Evolutionary conservation across 92 coral and sea anemone species (phyloP).

Genomic region (Siderastrea siderea): DNA sequence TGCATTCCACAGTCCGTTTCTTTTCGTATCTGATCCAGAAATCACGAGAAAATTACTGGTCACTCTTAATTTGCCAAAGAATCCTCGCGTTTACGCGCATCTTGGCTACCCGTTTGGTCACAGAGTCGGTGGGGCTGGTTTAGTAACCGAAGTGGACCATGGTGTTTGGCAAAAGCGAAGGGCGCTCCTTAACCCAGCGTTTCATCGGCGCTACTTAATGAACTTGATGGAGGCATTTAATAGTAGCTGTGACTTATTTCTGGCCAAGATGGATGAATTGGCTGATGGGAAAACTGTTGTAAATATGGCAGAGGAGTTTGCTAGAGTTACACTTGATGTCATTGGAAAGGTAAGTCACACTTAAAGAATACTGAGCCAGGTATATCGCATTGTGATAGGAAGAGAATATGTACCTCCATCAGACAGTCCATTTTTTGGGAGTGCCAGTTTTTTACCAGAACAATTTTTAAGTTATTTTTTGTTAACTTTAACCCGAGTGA

Average conservation of each 20-base stretch:
- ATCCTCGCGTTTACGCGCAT: constrained; percentile 29
- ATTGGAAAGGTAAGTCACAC: constrained; percentile 82
- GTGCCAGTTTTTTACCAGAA: too few relatives aligned
- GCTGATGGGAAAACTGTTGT: constrained; percentile 84
- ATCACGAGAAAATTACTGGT: constrained; percentile 58
- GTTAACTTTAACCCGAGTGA: too few relatives aligned
- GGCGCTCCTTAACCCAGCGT: constrained; percentile 86
- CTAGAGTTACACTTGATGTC: constrained; percentile 88
- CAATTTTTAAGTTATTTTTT: too few relatives aligned
- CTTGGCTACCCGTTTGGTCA: constrained; percentile 74
- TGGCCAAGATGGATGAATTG: constrained; percentile 68
- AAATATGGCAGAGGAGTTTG: constrained; percentile 87
- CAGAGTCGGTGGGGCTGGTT: constrained; percentile 72
- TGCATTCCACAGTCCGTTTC: constrained; percentile 56
- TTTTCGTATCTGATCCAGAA: constrained; percentile 69
- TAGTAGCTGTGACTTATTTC: constrained; percentile 77
- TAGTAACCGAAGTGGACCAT: constrained; percentile 74
- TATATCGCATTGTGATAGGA: too few relatives aligned
- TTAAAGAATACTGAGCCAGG: not conserved
- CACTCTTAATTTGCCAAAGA: constrained; percentile 73
- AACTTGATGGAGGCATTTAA: constrained; percentile 86
- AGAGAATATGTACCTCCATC: too few relatives aligned
- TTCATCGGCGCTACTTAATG: constrained; percentile 89
- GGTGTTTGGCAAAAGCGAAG: constrained; percentile 84
- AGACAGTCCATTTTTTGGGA: too few relatives aligned